Percentiles rank a stretch among this genome's conserved stretches.
phyloP scores from a whole-genome alignment of 2,888 invertebrate species.

The Thereva nobilitata region DNA sequence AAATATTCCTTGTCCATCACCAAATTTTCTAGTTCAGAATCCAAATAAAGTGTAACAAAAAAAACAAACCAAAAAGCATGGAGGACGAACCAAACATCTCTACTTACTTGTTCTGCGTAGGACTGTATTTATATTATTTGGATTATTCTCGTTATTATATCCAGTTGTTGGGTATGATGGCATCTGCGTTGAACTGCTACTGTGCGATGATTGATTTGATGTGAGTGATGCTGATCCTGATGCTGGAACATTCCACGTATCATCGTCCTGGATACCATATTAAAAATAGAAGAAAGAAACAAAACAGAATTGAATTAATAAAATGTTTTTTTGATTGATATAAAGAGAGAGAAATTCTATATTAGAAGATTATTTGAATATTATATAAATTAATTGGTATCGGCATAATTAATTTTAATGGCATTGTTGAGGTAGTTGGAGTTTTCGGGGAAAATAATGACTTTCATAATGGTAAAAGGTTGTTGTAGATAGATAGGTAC shows the following conservation, averaged over 20 bases:
- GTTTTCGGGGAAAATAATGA: no score
- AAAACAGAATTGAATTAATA: background rate
- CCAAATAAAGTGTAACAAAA: no score
- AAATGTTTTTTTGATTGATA: no score
- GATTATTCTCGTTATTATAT: conserved; percentile 48
- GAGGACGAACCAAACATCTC: background rate
- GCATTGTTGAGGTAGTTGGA: no score
- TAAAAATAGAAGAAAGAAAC: background rate
- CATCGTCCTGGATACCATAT: conserved; percentile 46
- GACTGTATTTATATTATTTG: conserved; percentile 48
- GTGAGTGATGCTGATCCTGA: conserved; percentile 44
- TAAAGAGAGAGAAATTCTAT: no score
- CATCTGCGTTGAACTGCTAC: conserved; percentile 54
- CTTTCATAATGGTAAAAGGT: no score
- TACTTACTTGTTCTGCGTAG: conserved; percentile 58
- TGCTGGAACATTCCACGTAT: conserved; percentile 48
- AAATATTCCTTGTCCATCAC: no score
- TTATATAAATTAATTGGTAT: no score
- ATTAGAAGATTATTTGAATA: no score
- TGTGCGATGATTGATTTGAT: conserved; percentile 43
- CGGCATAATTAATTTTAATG: no score
- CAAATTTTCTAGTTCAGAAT: no score
- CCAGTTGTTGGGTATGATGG: conserved; percentile 56
- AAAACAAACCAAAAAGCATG: background rate
- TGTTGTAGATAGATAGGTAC: no score